Evolutionary conservation across 2,113 vertebrate species (phyloP), one percentile per base, ranked within the genome.

Genomic region (Sander vitreus): DNA sequence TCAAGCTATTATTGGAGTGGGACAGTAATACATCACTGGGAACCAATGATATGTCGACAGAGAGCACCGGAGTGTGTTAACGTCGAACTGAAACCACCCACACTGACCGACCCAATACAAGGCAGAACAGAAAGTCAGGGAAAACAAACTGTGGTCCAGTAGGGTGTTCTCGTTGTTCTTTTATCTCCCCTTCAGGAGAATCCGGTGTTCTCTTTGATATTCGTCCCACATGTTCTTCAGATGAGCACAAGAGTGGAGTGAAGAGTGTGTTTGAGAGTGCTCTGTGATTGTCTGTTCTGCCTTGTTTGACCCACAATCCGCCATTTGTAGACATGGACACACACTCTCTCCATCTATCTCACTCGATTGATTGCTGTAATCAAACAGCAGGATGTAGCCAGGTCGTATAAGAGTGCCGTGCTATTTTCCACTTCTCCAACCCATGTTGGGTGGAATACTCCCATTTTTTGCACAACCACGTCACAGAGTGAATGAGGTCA

Each of bases 361-460:
- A 54, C 76, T 78, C 72, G 0, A 80, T 84, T 90, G 88, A 90
- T 87, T 89, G 83, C 83, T 88, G 79, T 88, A 92, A 92, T 93
- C 87, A 90, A 86, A 82, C 73, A 83, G 69, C 15, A 18, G 53
- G 36, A 53, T 67, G 66, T n/a, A 83, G 78, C 83, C 60, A 43
- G 71, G 75, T 78, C 15, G 33, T 45, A 16, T 47, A 47, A 81
- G 84, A 83, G 71, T 57, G 78, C 73, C 0, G 4, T 27, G 39
- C 84, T 85, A 88, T 87, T 87, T 87, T 87, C 84, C 87, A 82
- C 88, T 87, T 88, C 66, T 82, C 54, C 55, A 50, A 58, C 62
- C 76, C 76, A 81, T 67, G 64, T 70, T 81, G 73, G 68, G 54
- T 45, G 66, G 72, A 74, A 87, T 75, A 78, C 66, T 76, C 81